A percentile compares a stretch with the other conserved stretches of the same genome.
Evolutionary conservation across 2,888 invertebrate genomes (phyloP).

Genomic region (Colletes collaris): DNA sequence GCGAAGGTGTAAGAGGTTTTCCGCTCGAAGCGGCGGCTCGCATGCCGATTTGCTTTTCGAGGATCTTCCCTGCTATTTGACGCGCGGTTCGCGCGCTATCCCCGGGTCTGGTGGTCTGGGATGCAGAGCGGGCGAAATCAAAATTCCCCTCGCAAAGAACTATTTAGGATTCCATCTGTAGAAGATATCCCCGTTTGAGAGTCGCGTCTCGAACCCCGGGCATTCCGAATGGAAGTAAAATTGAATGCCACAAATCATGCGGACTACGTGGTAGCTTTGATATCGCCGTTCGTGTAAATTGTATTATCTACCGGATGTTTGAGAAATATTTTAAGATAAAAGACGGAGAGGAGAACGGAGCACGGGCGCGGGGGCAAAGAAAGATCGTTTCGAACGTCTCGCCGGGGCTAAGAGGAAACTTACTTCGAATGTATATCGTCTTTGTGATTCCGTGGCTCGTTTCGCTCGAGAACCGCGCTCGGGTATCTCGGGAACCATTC

Average conservation of each 20-base stretch:
- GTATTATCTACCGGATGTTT: slow-evolving; percentile 24
- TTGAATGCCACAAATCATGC: slow-evolving; percentile 44
- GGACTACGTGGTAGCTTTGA: slow-evolving; percentile 15
- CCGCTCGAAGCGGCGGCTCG: slow-evolving; percentile 9
- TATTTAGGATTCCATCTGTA: slow-evolving; percentile 44
- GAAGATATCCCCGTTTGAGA: slow-evolving; percentile 13
- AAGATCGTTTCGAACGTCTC: background rate
- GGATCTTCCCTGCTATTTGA: slow-evolving; percentile 8
- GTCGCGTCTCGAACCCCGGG: slow-evolving; percentile 4
- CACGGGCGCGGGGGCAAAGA: background rate
- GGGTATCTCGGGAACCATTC: slow-evolving; percentile 13
- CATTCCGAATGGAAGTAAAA: slow-evolving; percentile 41
- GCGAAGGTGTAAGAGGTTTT: slow-evolving; percentile 26
- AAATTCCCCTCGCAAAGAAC: slow-evolving; percentile 32
- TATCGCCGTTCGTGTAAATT: slow-evolving; percentile 31
- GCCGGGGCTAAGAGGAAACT: background rate
- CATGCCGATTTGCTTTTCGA: slow-evolving; percentile 39
- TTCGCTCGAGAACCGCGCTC: background rate
- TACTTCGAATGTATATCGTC: background rate
- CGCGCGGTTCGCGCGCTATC: slow-evolving; percentile 7
- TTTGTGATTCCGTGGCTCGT: slow-evolving; percentile 6
- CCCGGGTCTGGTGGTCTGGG: background rate
- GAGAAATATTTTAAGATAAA: slow-evolving; percentile 40
- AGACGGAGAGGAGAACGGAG: background rate
- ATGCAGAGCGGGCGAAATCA: slow-evolving; percentile 24